Evolutionary conservation across 2,113 vertebrate genomes (phyloP).

Genomic region (Sciurus niger): DNA sequence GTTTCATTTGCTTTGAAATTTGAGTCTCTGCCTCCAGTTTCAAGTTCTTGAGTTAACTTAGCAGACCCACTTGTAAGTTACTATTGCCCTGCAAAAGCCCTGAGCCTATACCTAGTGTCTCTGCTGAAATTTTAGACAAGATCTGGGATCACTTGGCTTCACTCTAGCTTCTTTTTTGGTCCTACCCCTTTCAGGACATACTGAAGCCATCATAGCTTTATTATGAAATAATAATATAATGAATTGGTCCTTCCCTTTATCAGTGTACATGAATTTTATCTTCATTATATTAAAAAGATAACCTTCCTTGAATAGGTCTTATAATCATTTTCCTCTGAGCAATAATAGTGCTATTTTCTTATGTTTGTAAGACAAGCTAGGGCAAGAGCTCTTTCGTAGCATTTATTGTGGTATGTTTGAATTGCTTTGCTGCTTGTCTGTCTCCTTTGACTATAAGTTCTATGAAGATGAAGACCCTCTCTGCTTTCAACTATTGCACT

Average conservation of each 20-base stretch:
- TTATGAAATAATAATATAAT: not conserved
- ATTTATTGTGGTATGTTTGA: not conserved
- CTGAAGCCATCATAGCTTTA: not conserved
- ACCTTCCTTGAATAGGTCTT: not conserved
- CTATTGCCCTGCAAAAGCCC: not conserved
- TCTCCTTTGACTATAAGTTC: not conserved
- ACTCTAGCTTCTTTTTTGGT: not conserved
- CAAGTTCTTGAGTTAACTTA: not conserved
- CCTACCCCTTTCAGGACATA: not conserved
- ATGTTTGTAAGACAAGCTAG: not conserved
- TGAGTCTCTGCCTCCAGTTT: not conserved
- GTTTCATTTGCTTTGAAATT: not conserved
- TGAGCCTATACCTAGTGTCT: too few relatives aligned
- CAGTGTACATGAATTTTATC: not conserved
- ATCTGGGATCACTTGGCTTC: not conserved
- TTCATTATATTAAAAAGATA: not conserved
- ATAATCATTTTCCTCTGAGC: not conserved
- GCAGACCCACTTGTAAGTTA: not conserved
- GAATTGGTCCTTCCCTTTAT: not conserved
- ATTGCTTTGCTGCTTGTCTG: not conserved
- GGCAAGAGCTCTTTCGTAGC: not conserved
- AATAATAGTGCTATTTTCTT: not conserved
- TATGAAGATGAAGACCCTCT: not conserved
- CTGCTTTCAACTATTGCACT: not conserved
- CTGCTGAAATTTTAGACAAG: not conserved